Base-by-base conservation (phyloP, 1,140 invertebrate species). In the Bursaphelenchus mucronatus region DNA sequence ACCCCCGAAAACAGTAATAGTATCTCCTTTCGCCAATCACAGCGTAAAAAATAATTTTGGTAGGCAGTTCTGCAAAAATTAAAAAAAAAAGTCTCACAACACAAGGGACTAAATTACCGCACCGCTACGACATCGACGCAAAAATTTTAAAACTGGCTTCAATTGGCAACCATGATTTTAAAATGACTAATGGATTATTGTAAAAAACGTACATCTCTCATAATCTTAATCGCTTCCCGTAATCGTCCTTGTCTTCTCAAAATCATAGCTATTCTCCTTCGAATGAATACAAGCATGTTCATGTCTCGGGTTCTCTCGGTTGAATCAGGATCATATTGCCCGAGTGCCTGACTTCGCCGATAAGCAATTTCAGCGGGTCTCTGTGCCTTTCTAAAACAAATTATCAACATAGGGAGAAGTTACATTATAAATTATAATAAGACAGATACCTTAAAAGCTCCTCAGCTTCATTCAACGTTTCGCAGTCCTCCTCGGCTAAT, bases 141-240 rank as follows among this genome's bases (percentile, higher is more conserved):
- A 30, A 30, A 30, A 30, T 3, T 30, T 30, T 30, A 30, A 30
- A 30, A 5, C 30, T 5, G 30, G 30, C n/a, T n/a, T 30, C 30
- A 5, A 5, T 30, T 30, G 5, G 5, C 1, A 30, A 30, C 30
- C 2, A 1, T 30, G 30, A 30, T 30, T 30, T 30, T 30, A 30
- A 1, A 30, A 1, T 30, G 30, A n/a, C n/a, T n/a, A n/a, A n/a
- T n/a, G n/a, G n/a, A n/a, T 30, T 30, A 30, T 30, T 30, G 30
- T 15, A 10, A 55, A 65, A 51, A 49, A 80, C 83, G 83, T 82
- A 88, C 86, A 85, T 97, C 94, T 78, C 92, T 87, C 85, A 97
- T 96, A 86, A 96, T 91, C 84, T 97, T 96, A 5, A 94, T 89
- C 4, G 93, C 91, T 84, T 97, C 94, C 83, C 93, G 92, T 52